Evolutionary conservation across 2,797 vertebrate genomes (phyloP), one percentile per base, ranked within the genome.

Genomic region (Esox lucius): DNA sequence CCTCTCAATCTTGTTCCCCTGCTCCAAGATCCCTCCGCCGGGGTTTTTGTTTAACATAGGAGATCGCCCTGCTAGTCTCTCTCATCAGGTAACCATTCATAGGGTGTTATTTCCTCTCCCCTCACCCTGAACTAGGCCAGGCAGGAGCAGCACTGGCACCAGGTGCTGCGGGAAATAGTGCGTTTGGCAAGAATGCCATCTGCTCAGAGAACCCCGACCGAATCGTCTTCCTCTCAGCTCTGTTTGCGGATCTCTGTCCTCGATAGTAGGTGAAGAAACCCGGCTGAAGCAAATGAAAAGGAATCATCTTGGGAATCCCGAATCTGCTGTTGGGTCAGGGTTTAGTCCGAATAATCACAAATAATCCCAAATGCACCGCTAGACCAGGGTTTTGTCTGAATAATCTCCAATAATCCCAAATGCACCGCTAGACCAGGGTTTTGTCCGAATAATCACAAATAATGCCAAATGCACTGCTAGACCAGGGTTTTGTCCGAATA

Each of bases 1-100:
- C n/a, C 5, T 19, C 53, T 56, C 53, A n/a, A 19, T 56, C n/a
- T 56, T n/a, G 6, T 24, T 22, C 11, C 33, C 24, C 28, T n/a
- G 51, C 39, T 59, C 24, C n/a, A 33, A 17, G 4, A 0, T 68
- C 70, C 73, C 71, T 56, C 83, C 77, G 8, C 15, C 5, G 53
- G 19, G 53, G 19, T 56, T 22, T 56, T 19, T 0, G 7, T 74
- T 77, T 86, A 89, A 81, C 79, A 81, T 76, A 80, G 81, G 77
- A 83, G 82, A 86, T 86, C 87, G 79, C 82, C 83, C 87, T 80
- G 86, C 87, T 85, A 83, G 81, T 81, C 80, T 81, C 73, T 83
- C 78, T 87, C 28, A 1, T 79, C 22, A 13, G 56, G 56, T 61
- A 24, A 6, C 56, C 22, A 61, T 24, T 61, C n/a, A 74, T 86